Conservation (phyloP, 2,888 invertebrate genomes). For the Acanthosepion esculentum region DNA sequence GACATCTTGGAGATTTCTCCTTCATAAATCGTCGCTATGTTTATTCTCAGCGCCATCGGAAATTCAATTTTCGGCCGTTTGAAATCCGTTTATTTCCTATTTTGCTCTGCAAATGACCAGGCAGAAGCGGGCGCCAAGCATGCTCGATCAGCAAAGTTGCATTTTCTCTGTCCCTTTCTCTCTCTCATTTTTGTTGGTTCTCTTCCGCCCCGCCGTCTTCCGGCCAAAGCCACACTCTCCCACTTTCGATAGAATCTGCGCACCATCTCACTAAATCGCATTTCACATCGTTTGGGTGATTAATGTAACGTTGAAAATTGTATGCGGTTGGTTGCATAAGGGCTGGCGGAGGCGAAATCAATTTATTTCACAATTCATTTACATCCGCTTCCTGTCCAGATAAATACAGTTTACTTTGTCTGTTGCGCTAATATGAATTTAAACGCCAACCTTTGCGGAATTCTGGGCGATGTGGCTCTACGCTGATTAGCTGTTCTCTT, state of each 20-base stretch:
- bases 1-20: not conserved
- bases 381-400: slow-evolving; percentile 18
- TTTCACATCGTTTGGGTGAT: not conserved
- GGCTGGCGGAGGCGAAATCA: not conserved
- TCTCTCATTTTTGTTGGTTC: not conserved
- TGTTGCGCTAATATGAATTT: slow-evolving; percentile 9
- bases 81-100: not conserved
- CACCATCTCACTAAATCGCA: slow-evolving; percentile 10
- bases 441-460: slow-evolving; percentile 6
- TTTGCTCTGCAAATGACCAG: not conserved
- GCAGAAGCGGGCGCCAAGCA: not conserved
- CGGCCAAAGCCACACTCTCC: not conserved
- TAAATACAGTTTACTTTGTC: slow-evolving; percentile 33
- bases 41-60: not conserved
- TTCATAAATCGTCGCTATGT: not conserved
- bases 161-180: not conserved
- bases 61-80: slow-evolving; percentile 5
- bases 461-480: not conserved
- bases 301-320: slow-evolving; percentile 33
- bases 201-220: not conserved
- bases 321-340: not conserved
- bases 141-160: not conserved
- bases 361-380: slow-evolving; percentile 33
- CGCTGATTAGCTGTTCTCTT: slow-evolving; percentile 21
- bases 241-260: not conserved